A percentile compares a stretch with the other conserved stretches of the same genome.
Evolutionary conservation across 1,140 invertebrate genomes (phyloP).

Genomic region (Drosophila insularis): DNA sequence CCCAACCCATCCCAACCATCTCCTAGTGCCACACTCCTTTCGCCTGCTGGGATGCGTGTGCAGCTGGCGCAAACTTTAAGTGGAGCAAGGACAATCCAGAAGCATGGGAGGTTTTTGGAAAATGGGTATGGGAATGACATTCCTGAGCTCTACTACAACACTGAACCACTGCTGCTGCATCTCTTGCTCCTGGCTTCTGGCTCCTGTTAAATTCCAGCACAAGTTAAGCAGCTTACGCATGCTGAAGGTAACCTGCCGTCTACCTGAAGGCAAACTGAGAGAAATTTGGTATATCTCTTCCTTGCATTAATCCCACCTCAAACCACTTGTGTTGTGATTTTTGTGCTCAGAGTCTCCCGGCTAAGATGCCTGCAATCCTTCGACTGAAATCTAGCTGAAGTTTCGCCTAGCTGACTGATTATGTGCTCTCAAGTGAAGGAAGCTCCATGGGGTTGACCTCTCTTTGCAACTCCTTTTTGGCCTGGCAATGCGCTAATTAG

Average conservation of each 20-base stretch:
- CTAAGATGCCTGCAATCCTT: not conserved
- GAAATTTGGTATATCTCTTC: constrained; percentile 8
- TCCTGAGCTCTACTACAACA: constrained; percentile 47
- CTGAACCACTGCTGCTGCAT: constrained; percentile 9
- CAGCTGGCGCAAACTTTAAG: constrained; percentile 65
- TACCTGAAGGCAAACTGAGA: constrained; percentile 35
- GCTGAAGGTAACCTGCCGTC: constrained; percentile 26
- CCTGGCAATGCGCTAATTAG: constrained; percentile 67
- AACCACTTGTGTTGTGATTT: constrained; percentile 6
- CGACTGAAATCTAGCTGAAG: not conserved
- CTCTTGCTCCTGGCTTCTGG: constrained; percentile 49
- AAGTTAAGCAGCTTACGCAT: constrained; percentile 75
- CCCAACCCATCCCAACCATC: not conserved
- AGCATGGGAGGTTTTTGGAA: constrained; percentile 12
- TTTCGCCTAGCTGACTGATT: constrained; percentile 45
- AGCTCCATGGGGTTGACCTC: constrained; percentile 7
- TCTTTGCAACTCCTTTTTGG: constrained; percentile 15
- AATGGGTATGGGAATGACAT: constrained; percentile 32
- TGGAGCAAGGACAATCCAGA: constrained; percentile 63
- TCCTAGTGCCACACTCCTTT: not conserved
- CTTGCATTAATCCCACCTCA: not conserved
- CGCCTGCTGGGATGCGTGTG: constrained; percentile 52
- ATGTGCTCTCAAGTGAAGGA: constrained; percentile 28
- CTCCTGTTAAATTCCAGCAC: constrained; percentile 62
- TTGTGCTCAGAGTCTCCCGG: not conserved